Base-by-base conservation (phyloP, 2,797 vertebrate genomes). In the Cossypha heuglini region DNA sequence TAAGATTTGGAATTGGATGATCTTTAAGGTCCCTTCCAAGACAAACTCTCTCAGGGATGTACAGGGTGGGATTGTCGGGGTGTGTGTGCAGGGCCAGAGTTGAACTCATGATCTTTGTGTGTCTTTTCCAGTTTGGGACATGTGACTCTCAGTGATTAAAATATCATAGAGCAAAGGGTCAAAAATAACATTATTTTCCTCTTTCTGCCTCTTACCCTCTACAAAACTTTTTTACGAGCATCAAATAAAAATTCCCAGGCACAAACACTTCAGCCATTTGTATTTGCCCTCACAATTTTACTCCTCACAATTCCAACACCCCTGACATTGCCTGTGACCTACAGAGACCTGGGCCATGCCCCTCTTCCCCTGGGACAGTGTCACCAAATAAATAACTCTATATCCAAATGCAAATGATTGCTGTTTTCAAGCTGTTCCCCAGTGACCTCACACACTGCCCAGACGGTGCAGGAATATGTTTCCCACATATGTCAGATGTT, bases 401-500 rank as follows among this genome's bases (percentile, higher is more conserved):
- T 9, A 77, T 63, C 88, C 58, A 40, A 58, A 95, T 95, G 96
- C 88, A 93, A 95, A 95, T 81, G 69, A 77, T 86, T 92, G 86
- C 90, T 90, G 86, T 49, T 93, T 90, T 72, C 95, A 94, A 96
- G 95, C 92, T 93, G 95, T 66, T 94, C 58, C 8, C 10, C 21
- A 80, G 62, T 4, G 92, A 96, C 95, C 94, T 61, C 48, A 48
- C 21, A 57, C 77, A 46, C 92, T 90, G 92, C 61, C 88, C 90
- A 94, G 86, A 90, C 92, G 28, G 82, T 26, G 49, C 58, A 68
- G 94, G 22, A 92, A 93, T 93, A 92, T 90, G 86, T 86, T 95
- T 92, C 68, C 80, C 96, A 84, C 88, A 81, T 42, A 93, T 72
- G 77, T 96, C 94, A 96, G 83, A 88, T 88, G 94, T 90, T 96